Evolutionary conservation across 2,888 invertebrate species (phyloP).

Genomic region (Drosophila demipolita): DNA sequence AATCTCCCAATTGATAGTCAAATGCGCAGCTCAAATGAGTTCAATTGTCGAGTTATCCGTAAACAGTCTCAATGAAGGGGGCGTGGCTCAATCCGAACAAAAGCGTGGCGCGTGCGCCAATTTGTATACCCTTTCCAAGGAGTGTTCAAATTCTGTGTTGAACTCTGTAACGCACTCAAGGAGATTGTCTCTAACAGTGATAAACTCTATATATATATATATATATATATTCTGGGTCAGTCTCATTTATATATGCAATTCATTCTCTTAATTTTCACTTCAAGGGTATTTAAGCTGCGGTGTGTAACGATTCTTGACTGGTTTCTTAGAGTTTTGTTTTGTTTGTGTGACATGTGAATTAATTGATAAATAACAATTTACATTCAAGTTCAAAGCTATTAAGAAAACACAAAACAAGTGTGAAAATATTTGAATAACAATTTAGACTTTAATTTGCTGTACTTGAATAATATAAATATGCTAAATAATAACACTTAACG

Average conservation of each 20-base stretch:
- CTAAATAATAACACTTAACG: background rate
- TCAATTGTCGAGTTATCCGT: constrained; percentile 63
- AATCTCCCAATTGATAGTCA: constrained; percentile 65
- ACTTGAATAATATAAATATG: background rate
- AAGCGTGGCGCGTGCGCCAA: constrained; percentile 62
- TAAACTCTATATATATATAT: background rate
- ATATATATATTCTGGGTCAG: background rate
- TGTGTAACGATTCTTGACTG: background rate
- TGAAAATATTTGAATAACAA: constrained; percentile 3
- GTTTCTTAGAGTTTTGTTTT: constrained; percentile 14
- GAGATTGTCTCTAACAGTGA: background rate
- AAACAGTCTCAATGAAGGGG: background rate
- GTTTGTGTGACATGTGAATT: constrained; percentile 54
- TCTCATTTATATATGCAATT: background rate
- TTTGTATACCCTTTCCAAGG: background rate
- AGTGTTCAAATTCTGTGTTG: background rate
- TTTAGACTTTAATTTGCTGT: background rate
- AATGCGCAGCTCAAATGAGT: constrained; percentile 69
- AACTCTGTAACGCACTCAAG: background rate
- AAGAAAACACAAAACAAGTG: constrained; percentile 18
- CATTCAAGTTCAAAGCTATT: constrained; percentile 73
- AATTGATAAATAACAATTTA: constrained; percentile 70
- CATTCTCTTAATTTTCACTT: background rate
- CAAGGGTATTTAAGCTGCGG: background rate
- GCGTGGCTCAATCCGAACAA: constrained; percentile 13